Conservation (phyloP, 2,797 vertebrate genomes). For the Apogon hyalosoma region DNA sequence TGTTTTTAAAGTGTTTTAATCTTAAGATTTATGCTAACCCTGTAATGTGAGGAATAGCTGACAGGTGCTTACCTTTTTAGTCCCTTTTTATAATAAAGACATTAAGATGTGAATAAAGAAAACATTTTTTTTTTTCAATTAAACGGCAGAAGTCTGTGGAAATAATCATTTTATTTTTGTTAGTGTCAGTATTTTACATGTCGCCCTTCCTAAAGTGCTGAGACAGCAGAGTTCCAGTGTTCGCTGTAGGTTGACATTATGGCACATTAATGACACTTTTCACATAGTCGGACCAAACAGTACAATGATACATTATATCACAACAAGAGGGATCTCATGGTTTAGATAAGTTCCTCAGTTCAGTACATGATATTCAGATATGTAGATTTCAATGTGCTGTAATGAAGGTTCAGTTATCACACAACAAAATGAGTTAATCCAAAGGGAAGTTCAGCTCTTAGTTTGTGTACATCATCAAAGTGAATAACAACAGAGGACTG, state of each 20-base stretch:
- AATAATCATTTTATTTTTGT: slow-evolving; percentile 78
- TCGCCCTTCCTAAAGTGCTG: slow-evolving; percentile 73
- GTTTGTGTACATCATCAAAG: neutral
- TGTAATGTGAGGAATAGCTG: slow-evolving; percentile 44
- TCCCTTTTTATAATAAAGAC: slow-evolving; percentile 53
- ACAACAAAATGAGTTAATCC: neutral
- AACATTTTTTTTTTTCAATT: slow-evolving; percentile 26
- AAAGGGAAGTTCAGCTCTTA: neutral
- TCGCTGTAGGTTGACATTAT: slow-evolving; percentile 66
- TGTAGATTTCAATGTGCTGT: slow-evolving; percentile 24
- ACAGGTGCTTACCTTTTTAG: slow-evolving; percentile 8
- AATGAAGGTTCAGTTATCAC: slow-evolving; percentile 41
- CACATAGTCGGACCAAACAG: slow-evolving; percentile 28
- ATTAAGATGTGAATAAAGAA: slow-evolving; percentile 15
- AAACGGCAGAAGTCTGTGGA: slow-evolving; percentile 26
- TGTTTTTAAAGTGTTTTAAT: slow-evolving; percentile 9
- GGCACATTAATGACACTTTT: slow-evolving; percentile 68
- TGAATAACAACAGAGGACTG: slow-evolving; percentile 31
- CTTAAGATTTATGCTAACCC: slow-evolving; percentile 16
- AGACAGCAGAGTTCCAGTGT: slow-evolving; percentile 58
- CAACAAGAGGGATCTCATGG: slow-evolving; percentile 31
- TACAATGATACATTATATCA: slow-evolving; percentile 50
- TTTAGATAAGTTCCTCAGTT: neutral
- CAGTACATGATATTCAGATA: slow-evolving; percentile 11
- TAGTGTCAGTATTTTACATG: slow-evolving; percentile 71